Evolutionary conservation across 2,888 invertebrate species (phyloP).

Genomic region (Onthophagus sagittarius): DNA sequence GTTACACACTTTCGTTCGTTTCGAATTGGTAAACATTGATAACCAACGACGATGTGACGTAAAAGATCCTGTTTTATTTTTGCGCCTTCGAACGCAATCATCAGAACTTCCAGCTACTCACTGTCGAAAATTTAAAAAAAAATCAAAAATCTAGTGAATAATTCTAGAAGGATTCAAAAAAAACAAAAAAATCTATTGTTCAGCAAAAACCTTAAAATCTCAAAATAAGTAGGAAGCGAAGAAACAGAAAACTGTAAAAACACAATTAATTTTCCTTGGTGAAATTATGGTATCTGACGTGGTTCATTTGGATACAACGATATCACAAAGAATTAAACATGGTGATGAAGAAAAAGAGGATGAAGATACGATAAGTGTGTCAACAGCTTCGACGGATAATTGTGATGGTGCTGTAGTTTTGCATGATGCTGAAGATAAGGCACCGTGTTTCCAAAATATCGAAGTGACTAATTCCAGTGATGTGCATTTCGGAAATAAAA

Average conservation of each 20-base stretch:
- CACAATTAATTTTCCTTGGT: neutral
- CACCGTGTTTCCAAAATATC: slow-evolving; percentile 58
- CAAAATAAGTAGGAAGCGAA: neutral
- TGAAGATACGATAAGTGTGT: slow-evolving; percentile 24
- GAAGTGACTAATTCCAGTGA: slow-evolving; percentile 65
- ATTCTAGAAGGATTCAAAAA: too few species aligned
- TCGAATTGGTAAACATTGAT: slow-evolving; percentile 1
- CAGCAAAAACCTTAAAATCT: neutral
- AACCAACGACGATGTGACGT: slow-evolving; percentile 1
- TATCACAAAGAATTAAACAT: slow-evolving; percentile 10
- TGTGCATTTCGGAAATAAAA: slow-evolving; percentile 73
- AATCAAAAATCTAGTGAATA: too few species aligned
- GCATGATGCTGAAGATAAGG: slow-evolving; percentile 19
- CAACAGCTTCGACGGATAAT: slow-evolving; percentile 22
- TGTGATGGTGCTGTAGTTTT: slow-evolving; percentile 23
- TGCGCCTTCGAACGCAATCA: neutral
- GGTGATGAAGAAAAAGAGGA: slow-evolving; percentile 20
- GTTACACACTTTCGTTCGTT: neutral
- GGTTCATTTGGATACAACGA: slow-evolving; percentile 14
- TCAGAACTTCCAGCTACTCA: neutral
- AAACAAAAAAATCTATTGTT: slow-evolving; percentile 4
- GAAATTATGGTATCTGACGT: slow-evolving; percentile 25
- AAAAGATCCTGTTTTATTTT: neutral
- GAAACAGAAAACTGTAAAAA: neutral
- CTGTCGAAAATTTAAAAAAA: neutral